Evolutionary conservation across 2,797 vertebrate genomes (phyloP), one percentile per base, ranked within the genome.

Genomic region (Dicrostonyx torquatus): DNA sequence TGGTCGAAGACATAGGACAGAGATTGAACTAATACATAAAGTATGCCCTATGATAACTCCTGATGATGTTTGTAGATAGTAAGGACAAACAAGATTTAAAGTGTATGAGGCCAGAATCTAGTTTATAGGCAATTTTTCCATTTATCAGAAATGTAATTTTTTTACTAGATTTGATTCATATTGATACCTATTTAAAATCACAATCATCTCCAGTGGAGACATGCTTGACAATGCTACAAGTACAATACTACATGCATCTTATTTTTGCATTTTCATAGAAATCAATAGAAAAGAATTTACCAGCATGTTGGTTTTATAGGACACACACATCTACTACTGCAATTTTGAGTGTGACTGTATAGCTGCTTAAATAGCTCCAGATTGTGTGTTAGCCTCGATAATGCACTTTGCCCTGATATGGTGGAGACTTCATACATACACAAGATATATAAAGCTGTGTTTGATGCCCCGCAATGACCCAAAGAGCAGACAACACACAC

Each of bases 301-400:
- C 45, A 78, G 48, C 92, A 62, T 70, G 4, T 48, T 87, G 2
- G 80, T 5, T 85, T 53, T 53, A 34, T 50, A 64, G 34, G 29
- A 10, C 40, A 82, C 29, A 90, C n/a, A 83, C 6, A 18, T 85
- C 17, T 73, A 66, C 85, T 77, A n/a, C 34, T 17, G 85, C 55
- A 92, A 86, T 79, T 83, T 93, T 45, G 40, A 80, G 7, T 77
- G 20, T 76, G 72, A 64, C 31, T 68, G 8, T 62, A 18, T 50
- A 89, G 70, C 40, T 92, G 40, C 82, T 84, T 77, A 40, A 91
- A 91, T 92, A 94, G 73, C 58, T 26, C 73, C 37, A 90, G n/a
- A 58, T 82, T 68, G 26, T 29, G 17, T 85, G 4, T 14, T 68
- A 79, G 48, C 24, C 45, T 34, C 11, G 53, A 73, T 78, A 31